Evolutionary conservation across 2,888 invertebrate species (phyloP).

Genomic region (Therioaphis trifolii): DNA sequence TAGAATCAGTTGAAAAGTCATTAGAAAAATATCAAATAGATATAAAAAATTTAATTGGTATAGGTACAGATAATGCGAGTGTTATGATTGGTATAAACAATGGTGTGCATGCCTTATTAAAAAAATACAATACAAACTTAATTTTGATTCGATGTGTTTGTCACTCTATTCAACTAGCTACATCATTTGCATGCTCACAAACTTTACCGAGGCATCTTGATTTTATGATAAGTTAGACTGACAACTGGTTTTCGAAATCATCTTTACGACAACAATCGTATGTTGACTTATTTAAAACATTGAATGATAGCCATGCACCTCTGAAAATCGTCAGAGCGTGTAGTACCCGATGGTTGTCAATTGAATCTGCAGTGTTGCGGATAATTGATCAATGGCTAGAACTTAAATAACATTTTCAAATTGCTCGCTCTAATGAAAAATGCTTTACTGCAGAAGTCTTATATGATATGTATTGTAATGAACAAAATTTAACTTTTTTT

Average conservation of each 20-base stretch:
- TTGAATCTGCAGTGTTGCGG: background rate
- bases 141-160: background rate
- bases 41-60: too few species aligned
- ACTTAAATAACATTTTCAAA: slow-evolving; percentile 65
- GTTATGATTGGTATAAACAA: too few species aligned
- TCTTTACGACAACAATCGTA: background rate
- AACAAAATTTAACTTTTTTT: slow-evolving; percentile 66
- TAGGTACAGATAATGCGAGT: too few species aligned
- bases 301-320: background rate
- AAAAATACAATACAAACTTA: too few species aligned
- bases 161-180: background rate
- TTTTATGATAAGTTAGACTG: background rate
- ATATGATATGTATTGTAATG: slow-evolving; percentile 66
- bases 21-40: too few species aligned
- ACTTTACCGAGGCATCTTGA: background rate
- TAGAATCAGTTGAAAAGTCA: too few species aligned
- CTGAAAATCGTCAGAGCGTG: background rate
- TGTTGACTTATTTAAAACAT: background rate
- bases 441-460: slow-evolving; percentile 67
- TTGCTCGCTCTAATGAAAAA: slow-evolving; percentile 65
- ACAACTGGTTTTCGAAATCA: background rate
- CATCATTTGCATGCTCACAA: background rate
- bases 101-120: too few species aligned
- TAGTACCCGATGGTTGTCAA: too few species aligned
- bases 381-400: background rate